Evolutionary conservation across 2,888 invertebrate genomes (phyloP).

Genomic region (Eilema sororculum): DNA sequence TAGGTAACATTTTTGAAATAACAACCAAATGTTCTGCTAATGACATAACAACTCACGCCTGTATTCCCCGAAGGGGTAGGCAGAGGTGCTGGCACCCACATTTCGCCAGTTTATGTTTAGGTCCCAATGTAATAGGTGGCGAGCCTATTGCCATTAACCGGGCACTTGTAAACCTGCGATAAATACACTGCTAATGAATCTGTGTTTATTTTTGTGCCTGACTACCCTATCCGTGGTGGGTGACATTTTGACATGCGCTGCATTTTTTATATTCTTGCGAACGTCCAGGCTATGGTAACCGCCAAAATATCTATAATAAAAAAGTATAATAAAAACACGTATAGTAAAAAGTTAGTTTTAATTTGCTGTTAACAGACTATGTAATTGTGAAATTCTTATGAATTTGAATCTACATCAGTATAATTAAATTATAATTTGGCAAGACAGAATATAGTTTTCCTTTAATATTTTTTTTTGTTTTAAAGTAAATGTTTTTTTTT

Average conservation of each 20-base stretch:
- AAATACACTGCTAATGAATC: too few relatives aligned
- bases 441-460: background rate
- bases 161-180: too few relatives aligned
- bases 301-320: conserved; percentile 2
- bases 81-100: too few relatives aligned
- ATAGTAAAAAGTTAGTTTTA: conserved; percentile 1
- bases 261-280: background rate
- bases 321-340: too few relatives aligned
- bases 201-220: background rate
- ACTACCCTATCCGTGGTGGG: background rate
- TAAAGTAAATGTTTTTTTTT: background rate
- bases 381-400: conserved; percentile 7
- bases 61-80: too few relatives aligned
- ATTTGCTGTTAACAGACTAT: conserved; percentile 9
- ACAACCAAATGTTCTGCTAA: too few relatives aligned
- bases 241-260: background rate
- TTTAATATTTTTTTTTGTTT: background rate
- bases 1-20: background rate
- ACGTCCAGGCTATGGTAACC: conserved; percentile 7
- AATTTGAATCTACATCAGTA: background rate
- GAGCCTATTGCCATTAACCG: too few relatives aligned
- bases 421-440: conserved; percentile 9
- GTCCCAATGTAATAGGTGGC: too few relatives aligned
- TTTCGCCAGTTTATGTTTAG: too few relatives aligned
- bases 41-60: too few relatives aligned